Conservation (phyloP, 2,888 invertebrate genomes). For the Sthenelais limicola region DNA sequence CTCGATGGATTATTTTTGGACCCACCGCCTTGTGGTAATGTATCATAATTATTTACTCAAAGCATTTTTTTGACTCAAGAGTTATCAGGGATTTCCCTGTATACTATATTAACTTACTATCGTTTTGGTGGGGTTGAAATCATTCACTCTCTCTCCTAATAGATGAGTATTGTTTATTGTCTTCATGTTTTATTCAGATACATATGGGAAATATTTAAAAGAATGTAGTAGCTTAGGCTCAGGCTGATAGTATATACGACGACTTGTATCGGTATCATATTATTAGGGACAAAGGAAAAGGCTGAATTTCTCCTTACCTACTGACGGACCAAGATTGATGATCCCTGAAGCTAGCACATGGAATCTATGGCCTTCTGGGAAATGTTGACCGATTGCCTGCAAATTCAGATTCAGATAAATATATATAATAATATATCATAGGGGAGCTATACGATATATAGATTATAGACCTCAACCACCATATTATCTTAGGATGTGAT, state of each 20-base stretch:
- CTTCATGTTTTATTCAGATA: no score
- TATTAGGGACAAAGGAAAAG: neutral
- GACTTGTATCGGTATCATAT: neutral
- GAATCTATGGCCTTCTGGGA: constrained; percentile 2
- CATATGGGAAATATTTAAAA: neutral
- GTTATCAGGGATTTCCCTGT: no score
- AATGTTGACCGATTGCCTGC: constrained; percentile 17
- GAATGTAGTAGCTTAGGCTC: neutral
- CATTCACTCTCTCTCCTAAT: no score
- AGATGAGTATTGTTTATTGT: no score
- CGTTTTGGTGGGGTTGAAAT: no score
- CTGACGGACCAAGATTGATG: constrained; percentile 16
- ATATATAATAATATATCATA: neutral
- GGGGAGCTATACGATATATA: neutral
- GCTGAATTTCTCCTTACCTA: neutral
- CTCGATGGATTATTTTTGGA: no score
- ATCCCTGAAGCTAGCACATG: constrained; percentile 19
- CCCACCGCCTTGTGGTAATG: no score
- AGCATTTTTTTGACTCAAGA: no score
- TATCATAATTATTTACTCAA: no score
- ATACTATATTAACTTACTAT: no score
- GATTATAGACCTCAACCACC: no score
- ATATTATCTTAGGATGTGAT: no score
- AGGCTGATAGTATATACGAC: neutral
- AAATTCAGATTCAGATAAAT: neutral